Conservation (phyloP, 2,113 vertebrate genomes). For the Oxygymnocypris stewartii region DNA sequence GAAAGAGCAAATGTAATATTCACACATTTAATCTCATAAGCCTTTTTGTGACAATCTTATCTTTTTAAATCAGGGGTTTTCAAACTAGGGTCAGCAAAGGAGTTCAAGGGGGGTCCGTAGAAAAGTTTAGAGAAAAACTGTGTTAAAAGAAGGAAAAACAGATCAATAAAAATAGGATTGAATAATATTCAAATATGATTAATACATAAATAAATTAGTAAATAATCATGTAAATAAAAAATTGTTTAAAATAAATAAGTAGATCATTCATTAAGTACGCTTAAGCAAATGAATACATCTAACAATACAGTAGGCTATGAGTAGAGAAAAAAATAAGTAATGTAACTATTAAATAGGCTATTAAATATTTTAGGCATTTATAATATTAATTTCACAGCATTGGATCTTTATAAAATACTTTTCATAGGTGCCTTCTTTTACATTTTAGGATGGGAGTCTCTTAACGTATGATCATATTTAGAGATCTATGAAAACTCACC, state of each 20-base stretch:
- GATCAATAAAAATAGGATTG: too few relatives aligned
- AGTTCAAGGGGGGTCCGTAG: rapidly evolving
- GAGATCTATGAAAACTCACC: neutral
- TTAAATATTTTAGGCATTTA: neutral
- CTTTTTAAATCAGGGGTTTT: neutral
- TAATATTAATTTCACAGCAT: neutral
- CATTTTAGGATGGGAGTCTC: neutral
- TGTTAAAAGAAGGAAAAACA: neutral
- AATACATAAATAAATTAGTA: neutral
- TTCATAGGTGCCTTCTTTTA: neutral
- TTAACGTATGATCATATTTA: neutral
- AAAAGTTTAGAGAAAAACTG: neutral
- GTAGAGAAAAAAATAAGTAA: too few relatives aligned
- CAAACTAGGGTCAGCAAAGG: neutral
- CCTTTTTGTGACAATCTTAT: neutral
- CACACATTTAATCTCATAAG: neutral
- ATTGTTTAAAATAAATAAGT: neutral
- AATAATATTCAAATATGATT: neutral
- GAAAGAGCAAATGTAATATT: neutral
- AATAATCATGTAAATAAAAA: neutral
- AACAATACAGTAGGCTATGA: too few relatives aligned
- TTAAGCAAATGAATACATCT: neutral
- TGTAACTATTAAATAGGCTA: too few relatives aligned
- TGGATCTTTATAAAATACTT: neutral
- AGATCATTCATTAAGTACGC: neutral